phyloP scores from a whole-genome alignment of 1,140 invertebrate genomes.

The Aleiodes sp. region DNA sequence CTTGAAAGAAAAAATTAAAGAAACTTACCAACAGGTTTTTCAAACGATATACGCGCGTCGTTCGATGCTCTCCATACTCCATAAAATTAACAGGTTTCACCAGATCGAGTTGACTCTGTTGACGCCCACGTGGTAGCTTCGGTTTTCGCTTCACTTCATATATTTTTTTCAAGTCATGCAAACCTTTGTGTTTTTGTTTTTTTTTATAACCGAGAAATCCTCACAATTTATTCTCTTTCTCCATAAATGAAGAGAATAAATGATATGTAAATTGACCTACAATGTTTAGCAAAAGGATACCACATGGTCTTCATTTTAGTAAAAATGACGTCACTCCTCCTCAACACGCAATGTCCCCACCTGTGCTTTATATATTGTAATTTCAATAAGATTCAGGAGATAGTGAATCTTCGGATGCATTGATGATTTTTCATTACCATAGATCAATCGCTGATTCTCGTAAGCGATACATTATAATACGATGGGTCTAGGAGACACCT shows the following conservation, averaged over 20 bases:
- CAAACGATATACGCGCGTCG: constrained; percentile 3
- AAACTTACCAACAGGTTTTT: constrained; percentile 24
- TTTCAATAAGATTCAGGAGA: constrained; percentile 48
- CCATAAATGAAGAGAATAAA: not conserved
- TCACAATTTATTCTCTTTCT: constrained; percentile 2
- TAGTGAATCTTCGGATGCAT: constrained; percentile 54
- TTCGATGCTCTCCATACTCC: constrained; percentile 31
- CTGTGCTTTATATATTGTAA: constrained; percentile 49
- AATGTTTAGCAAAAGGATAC: not conserved
- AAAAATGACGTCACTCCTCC: constrained; percentile 13
- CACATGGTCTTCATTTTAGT: not conserved
- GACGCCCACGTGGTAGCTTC: constrained; percentile 27
- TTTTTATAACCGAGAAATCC: constrained; percentile 9
- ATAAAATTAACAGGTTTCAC: constrained; percentile 38
- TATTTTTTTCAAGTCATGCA: not conserved
- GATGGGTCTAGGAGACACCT: constrained; percentile 28
- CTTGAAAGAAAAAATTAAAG: not conserved
- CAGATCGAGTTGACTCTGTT: constrained; percentile 13
- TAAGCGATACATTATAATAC: constrained; percentile 26
- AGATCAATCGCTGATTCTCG: constrained; percentile 55
- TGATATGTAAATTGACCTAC: not conserved
- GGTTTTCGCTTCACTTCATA: not conserved
- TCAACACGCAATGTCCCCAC: constrained; percentile 34
- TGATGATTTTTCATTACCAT: constrained; percentile 61
- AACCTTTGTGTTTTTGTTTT: not conserved